Evolutionary conservation across 2,888 invertebrate species (phyloP).

Genomic region (Vanessa cardui): DNA sequence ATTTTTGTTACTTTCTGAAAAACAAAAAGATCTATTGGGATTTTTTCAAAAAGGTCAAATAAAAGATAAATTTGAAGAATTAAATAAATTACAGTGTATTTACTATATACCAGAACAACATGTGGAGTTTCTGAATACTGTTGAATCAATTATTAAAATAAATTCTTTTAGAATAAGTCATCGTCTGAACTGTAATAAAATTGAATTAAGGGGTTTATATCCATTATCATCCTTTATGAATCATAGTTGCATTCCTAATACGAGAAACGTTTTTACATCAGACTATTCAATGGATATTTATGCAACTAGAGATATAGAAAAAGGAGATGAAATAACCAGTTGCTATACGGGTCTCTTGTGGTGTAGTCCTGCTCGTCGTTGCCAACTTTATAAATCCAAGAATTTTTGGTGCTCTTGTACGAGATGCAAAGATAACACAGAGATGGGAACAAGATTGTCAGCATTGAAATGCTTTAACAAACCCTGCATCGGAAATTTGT

Average conservation of each 20-base stretch:
- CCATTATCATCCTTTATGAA: slow-evolving; percentile 86
- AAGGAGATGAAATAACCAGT: slow-evolving; percentile 84
- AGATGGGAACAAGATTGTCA: slow-evolving; percentile 82
- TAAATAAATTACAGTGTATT: slow-evolving; percentile 70
- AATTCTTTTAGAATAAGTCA: slow-evolving; percentile 85
- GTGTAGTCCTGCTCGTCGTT: slow-evolving; percentile 84
- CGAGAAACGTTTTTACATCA: slow-evolving; percentile 82
- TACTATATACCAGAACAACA: slow-evolving; percentile 76
- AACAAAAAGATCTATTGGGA: slow-evolving; percentile 70
- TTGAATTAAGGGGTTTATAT: slow-evolving; percentile 84
- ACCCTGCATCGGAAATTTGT: slow-evolving; percentile 77
- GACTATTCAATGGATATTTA: slow-evolving; percentile 81
- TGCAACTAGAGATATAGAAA: slow-evolving; percentile 81
- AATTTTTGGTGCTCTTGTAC: slow-evolving; percentile 85
- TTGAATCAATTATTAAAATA: slow-evolving; percentile 83
- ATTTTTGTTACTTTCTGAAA: slow-evolving; percentile 57
- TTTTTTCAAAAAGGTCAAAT: slow-evolving; percentile 68
- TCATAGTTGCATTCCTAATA: slow-evolving; percentile 87
- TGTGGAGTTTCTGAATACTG: slow-evolving; percentile 74
- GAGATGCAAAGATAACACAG: slow-evolving; percentile 85
- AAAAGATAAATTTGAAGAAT: slow-evolving; percentile 69
- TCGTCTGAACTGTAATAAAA: slow-evolving; percentile 51
- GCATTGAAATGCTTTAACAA: slow-evolving; percentile 80
- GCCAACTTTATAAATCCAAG: slow-evolving; percentile 84
- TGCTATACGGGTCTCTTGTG: slow-evolving; percentile 86